Base-by-base conservation (phyloP, 2,888 invertebrate species). In the Drosophila mimetica region DNA sequence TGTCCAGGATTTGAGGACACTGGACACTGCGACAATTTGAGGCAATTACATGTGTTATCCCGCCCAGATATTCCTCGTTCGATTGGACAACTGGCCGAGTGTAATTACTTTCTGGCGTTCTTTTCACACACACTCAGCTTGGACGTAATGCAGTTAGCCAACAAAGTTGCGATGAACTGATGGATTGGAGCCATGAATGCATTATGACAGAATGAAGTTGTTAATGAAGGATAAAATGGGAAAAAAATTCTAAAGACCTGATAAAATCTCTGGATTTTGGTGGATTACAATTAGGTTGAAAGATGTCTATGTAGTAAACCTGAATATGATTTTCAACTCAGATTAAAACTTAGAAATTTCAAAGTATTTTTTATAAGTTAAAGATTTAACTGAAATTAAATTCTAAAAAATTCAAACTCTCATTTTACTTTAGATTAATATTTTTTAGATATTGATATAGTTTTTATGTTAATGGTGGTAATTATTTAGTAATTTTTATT, bases 11-110 rank as follows among this genome's bases (percentile, higher is more conserved):
- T 25, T 25, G 7, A 25, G 25, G 25, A 25, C 25, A 28, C 67
- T 83, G 72, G 80, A 59, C 67, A 75, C 77, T 86, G 64, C 77
- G 58, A 67, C 82, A 82, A 67, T 79, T 82, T 82, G 67, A 76
- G 78, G 77, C 86, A 86, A 80, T 80, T 80, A 83, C 41, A 76
- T 65, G 66, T 9, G 44, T 53, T 34, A 44, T 51, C 52, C 39
- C 57, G 37, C 48, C 54, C 53, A 54, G 50, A 48, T 18, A 18
- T 34, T 37, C 42, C 14, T 34, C 16, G n/a, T 16, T 65, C 32
- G 64, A 54, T 46, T 34, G 51, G 36, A 51, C 67, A 37, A 42
- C 13, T 13, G 37, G 22, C 36, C 6, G 37, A 39, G 51, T 39
- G 59, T 44, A 67, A 67, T 67, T 58, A 51, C 50, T 20, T 50